phyloP scores from a whole-genome alignment of 2,797 vertebrate genomes.

The Phylloscopus collybita region DNA sequence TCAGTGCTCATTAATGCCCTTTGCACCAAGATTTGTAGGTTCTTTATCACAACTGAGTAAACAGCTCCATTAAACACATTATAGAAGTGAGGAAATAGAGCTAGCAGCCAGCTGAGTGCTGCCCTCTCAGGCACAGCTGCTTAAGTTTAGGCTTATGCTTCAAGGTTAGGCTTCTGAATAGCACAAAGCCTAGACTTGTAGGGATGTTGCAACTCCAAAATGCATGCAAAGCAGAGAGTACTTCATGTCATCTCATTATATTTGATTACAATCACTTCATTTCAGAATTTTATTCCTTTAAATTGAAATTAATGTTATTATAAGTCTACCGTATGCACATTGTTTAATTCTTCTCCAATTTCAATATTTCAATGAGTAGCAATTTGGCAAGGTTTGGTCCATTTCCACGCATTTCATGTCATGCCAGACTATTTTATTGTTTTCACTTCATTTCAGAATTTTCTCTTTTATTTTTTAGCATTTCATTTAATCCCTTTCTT shows the following conservation, averaged over 20 bases:
- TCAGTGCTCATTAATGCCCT: not conserved
- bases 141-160: not conserved
- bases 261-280: not conserved
- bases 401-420: fast-evolving
- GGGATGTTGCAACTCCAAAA: not conserved
- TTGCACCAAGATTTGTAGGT: not conserved
- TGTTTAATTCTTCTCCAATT: not conserved
- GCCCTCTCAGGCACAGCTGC: not conserved
- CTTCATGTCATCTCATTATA: not conserved
- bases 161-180: not conserved
- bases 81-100: not conserved
- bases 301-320: not conserved
- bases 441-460: not conserved
- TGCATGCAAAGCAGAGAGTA: not conserved
- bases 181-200: not conserved
- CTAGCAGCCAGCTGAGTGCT: not conserved
- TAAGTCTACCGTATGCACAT: not conserved
- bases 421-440: not conserved
- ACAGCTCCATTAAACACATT: not conserved
- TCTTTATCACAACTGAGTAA: not conserved
- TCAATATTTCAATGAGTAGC: not conserved
- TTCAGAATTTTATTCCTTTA: not conserved
- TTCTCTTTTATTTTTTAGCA: not conserved
- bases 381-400: not conserved
- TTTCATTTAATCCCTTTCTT: not conserved